phyloP scores from a whole-genome alignment of 2,888 invertebrate genomes.

The Encarsia formosa region DNA sequence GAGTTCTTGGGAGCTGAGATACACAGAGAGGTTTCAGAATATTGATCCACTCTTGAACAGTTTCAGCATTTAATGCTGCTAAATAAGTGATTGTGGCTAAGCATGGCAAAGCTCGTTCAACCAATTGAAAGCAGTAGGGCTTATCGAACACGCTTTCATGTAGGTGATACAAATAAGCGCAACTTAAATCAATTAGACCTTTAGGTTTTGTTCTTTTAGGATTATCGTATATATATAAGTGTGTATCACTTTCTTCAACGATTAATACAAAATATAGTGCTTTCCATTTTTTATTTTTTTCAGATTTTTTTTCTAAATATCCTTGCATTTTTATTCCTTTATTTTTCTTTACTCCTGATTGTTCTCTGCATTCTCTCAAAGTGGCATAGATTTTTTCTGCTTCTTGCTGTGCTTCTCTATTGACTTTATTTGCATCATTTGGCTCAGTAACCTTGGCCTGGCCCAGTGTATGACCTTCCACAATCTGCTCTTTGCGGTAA shows the following conservation, averaged over 20 bases:
- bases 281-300: slow-evolving; percentile 94
- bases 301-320: slow-evolving; percentile 88
- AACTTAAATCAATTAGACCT: slow-evolving; percentile 90
- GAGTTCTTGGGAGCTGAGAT: slow-evolving; percentile 80
- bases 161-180: slow-evolving; percentile 88
- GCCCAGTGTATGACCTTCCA: slow-evolving; percentile 89
- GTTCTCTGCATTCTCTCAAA: slow-evolving; percentile 87
- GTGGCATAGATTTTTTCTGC: slow-evolving; percentile 96
- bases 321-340: slow-evolving; percentile 91
- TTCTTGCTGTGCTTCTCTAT: slow-evolving; percentile 60
- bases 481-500: slow-evolving; percentile 94
- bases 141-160: slow-evolving; percentile 96
- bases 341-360: slow-evolving; percentile 86
- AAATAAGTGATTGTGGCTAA: slow-evolving; percentile 89
- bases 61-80: slow-evolving; percentile 73
- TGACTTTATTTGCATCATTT: slow-evolving; percentile 59
- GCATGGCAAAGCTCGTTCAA: slow-evolving; percentile 89
- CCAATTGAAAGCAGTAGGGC: slow-evolving; percentile 92
- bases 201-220: slow-evolving; percentile 98
- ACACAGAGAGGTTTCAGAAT: slow-evolving; percentile 87
- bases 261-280: slow-evolving; percentile 87
- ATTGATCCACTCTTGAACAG: slow-evolving; percentile 85
- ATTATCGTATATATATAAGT: slow-evolving; percentile 92
- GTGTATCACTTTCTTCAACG: slow-evolving; percentile 89
- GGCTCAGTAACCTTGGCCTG: slow-evolving; percentile 65